Conservation (phyloP, 2,797 vertebrate genomes). For the Lepidocolaptes lacrymiger region DNA sequence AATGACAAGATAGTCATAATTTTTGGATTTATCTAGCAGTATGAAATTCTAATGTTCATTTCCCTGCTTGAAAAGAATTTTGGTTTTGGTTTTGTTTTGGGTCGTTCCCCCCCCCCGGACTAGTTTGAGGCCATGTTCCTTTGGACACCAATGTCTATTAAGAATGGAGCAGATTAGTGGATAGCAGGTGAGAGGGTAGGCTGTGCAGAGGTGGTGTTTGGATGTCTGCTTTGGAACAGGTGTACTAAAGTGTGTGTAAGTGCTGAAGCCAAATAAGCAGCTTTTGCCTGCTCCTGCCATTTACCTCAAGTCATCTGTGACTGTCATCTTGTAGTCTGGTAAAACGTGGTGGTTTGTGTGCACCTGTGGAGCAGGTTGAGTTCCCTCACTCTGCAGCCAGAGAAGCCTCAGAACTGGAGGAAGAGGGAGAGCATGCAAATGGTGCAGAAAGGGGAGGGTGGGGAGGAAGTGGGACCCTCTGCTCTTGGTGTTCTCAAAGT, state of each 20-base stretch:
- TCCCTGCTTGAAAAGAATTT: background rate
- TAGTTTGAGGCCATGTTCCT: background rate
- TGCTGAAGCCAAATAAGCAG: background rate
- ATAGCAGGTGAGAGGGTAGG: background rate
- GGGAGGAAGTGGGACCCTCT: background rate
- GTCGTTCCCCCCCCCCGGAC: background rate
- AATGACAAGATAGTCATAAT: background rate
- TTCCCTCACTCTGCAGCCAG: background rate
- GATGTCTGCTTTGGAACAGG: background rate
- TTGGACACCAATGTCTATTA: background rate
- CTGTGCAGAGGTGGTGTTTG: background rate
- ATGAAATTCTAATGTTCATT: background rate
- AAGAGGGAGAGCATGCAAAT: background rate
- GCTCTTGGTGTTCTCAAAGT: background rate
- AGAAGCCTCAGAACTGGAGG: background rate
- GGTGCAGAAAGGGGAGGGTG: background rate
- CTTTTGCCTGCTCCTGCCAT: background rate
- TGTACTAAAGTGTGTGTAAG: background rate
- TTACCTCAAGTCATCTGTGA: background rate
- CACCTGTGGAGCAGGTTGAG: accelerated
- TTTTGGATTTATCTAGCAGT: background rate
- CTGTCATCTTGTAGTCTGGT: background rate
- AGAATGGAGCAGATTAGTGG: background rate
- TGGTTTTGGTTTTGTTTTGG: no score
- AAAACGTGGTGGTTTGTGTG: accelerated